Evolutionary conservation across 2,797 vertebrate genomes (phyloP), one percentile per base, ranked within the genome.

Genomic region (Coregonus ussuriensis): DNA sequence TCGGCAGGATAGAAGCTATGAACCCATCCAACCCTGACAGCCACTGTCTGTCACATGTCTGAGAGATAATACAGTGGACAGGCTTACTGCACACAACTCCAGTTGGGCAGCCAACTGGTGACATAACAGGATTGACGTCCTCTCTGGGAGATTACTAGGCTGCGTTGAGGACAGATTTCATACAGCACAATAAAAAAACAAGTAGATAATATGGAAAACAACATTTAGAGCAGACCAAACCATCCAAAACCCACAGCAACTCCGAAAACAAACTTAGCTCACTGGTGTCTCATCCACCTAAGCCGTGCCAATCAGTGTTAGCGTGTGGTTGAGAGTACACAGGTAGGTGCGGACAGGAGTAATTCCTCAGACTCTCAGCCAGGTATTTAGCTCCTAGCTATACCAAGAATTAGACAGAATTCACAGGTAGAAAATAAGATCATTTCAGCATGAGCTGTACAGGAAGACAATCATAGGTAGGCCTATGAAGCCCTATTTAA

Each of bases 91-190:
- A 14, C 7, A 70, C 47, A 21, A 47, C 41, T 63, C 59, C 52
- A 21, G 9, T 47, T 47, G 33, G 18, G 69, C 6, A 33, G 35
- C 52, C n/a, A 66, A 11, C 59, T 52, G 54, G 68, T 91, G 89
- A 91, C 77, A 85, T 86, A 90, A 92, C 83, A 75, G 85, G 82
- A 84, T 76, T 56, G 53, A 77, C 74, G 75, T 79, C 75, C 76
- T 82, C 74, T 71, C 35, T 25, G 15, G 6, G 47, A 82, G 84
- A 86, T 88, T 84, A 86, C 65, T 70, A 74, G 18, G 41, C 78
- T 16, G 41, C 69, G 3, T 25, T 51, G 70, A 25, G 52, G 53
- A 75, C 75, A 70, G 29, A 41, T 68, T 77, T 65, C 35, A 77
- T 41, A 53, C 3, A 9, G 51, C 62, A 21, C 67, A 65, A 54